These are phyloP conservation scores for Manduca sexta DNA, from an alignment of 1,140 invertebrate genomes.

Conservation along the genomic window DNA sequence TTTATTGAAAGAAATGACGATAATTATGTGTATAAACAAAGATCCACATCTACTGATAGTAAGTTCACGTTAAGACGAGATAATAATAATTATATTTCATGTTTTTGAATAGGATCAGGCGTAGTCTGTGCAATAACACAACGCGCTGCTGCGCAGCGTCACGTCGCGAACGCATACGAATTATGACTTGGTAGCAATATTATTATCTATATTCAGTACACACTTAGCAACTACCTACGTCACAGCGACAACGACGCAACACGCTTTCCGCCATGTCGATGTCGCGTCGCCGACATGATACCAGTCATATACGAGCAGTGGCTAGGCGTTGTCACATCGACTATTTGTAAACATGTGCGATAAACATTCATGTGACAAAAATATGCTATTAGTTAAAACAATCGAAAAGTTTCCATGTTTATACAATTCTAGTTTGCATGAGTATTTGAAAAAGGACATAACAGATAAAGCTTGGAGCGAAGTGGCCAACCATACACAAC, in stretches of 20 bases:
- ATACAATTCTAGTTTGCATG: constrained; percentile 12
- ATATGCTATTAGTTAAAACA: constrained; percentile 11
- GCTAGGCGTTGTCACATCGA: constrained; percentile 3
- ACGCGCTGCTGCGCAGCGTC: too few species aligned
- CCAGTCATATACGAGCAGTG: constrained; percentile 8
- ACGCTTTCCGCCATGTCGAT: constrained; percentile 10
- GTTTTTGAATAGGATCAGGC: too few species aligned
- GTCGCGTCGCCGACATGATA: constrained; percentile 13
- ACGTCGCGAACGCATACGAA: background rate
- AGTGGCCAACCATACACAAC: constrained; percentile 14
- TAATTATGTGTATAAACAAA: too few species aligned
- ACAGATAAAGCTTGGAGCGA: constrained; percentile 22
- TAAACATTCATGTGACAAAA: constrained; percentile 10
- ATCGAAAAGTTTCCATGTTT: constrained; percentile 18
- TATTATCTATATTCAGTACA: background rate
- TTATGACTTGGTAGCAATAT: background rate
- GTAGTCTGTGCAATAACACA: too few species aligned
- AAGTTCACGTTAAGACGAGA: too few species aligned
- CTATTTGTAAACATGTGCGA: constrained; percentile 7
- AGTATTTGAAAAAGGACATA: constrained; percentile 18
- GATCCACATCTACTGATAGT: too few species aligned
- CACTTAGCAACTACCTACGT: constrained; percentile 7
- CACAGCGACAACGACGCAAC: constrained; percentile 19
- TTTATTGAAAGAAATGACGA: too few species aligned
- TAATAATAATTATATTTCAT: too few species aligned